A percentile compares a stretch with the other conserved stretches of the same genome.
Evolutionary conservation across 2,113 vertebrate genomes (phyloP).

Genomic region (Ochotona curzoniae): DNA sequence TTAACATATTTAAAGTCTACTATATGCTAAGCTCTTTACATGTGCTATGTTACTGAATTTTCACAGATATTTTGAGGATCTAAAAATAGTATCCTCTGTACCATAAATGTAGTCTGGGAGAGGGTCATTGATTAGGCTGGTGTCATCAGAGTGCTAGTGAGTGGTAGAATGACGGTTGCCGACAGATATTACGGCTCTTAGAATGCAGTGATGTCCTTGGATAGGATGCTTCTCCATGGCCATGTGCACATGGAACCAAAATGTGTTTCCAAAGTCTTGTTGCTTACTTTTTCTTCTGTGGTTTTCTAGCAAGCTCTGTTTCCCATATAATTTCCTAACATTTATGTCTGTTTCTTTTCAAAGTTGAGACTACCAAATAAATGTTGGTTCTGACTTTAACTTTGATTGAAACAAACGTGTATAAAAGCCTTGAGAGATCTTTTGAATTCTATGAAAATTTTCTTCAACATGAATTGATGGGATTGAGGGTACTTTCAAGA

Average conservation of each 20-base stretch:
- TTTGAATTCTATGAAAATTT: neutral
- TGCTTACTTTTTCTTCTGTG: constrained; percentile 2
- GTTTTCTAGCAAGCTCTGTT: constrained; percentile 42
- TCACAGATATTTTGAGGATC: neutral
- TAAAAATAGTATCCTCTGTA: neutral
- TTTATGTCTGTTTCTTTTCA: constrained; percentile 21
- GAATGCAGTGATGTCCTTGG: neutral
- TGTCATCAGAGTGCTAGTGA: neutral
- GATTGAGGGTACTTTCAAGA: neutral
- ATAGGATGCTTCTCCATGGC: neutral
- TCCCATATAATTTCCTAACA: constrained; percentile 13
- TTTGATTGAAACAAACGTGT: constrained; percentile 1
- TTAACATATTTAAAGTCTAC: neutral
- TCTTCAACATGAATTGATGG: neutral
- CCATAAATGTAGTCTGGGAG: neutral
- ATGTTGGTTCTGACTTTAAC: neutral
- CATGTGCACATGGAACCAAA: neutral
- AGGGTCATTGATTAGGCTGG: neutral
- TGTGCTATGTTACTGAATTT: constrained; percentile 17
- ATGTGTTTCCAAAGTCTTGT: constrained; percentile 17
- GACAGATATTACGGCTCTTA: neutral
- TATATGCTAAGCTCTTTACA: neutral
- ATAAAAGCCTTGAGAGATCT: neutral
- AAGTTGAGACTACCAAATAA: constrained; percentile 24
- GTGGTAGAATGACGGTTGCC: neutral